Conservation (phyloP, 2,797 vertebrate genomes). For the Tachyglossus aculeatus region DNA sequence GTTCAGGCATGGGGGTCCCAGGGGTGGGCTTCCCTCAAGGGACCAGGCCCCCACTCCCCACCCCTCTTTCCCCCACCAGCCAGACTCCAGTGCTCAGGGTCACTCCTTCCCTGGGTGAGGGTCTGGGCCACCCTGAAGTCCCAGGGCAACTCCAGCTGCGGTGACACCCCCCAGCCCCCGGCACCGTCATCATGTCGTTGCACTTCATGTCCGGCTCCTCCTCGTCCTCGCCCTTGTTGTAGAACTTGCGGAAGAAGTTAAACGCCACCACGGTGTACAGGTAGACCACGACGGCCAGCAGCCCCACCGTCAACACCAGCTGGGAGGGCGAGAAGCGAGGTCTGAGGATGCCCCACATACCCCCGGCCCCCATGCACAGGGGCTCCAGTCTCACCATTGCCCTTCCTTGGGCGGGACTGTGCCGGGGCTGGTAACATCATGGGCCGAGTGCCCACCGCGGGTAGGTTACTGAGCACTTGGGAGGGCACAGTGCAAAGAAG, state of each 20-base stretch:
- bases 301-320: conserved; percentile 94
- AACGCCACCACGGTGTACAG: conserved; percentile 98
- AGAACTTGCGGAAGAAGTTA: conserved; percentile 99
- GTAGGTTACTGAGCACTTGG: too few relatives aligned
- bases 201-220: conserved; percentile 99
- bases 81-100: not conserved
- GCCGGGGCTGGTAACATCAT: too few relatives aligned
- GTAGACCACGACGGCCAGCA: conserved; percentile 95
- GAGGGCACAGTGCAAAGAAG: too few relatives aligned
- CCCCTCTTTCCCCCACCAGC: not conserved
- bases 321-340: conserved; percentile 49
- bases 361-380: too few relatives aligned
- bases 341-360: too few relatives aligned
- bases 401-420: too few relatives aligned
- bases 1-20: too few relatives aligned
- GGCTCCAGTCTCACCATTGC: too few relatives aligned
- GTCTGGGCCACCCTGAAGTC: not conserved
- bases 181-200: conserved; percentile 98
- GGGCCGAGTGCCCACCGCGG: too few relatives aligned
- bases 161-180: not conserved
- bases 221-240: conserved; percentile 96
- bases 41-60: not conserved
- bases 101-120: fast-evolving
- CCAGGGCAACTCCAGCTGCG: not conserved
- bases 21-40: not conserved